Evolutionary conservation across 2,797 vertebrate species (phyloP).

Genomic region (Apogon hyalosoma): DNA sequence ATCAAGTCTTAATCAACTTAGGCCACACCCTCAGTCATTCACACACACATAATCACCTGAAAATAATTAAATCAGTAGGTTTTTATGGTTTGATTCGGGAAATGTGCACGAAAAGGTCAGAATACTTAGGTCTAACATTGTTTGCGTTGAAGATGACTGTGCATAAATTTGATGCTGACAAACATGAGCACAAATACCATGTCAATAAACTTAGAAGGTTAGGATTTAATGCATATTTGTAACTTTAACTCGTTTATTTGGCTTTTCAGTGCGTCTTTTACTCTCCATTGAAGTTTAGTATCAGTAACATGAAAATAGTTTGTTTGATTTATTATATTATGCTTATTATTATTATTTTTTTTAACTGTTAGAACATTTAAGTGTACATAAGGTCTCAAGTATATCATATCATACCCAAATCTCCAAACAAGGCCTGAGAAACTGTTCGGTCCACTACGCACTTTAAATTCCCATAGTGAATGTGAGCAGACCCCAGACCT

Average conservation of each 20-base stretch:
- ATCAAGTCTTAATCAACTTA: too few species aligned
- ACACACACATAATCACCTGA: too few species aligned
- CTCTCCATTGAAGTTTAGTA: background rate
- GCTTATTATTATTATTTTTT: background rate
- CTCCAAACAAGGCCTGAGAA: background rate
- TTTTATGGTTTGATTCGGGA: too few species aligned
- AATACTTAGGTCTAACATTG: too few species aligned
- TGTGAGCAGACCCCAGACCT: background rate
- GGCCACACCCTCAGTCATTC: too few species aligned
- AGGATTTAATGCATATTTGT: background rate
- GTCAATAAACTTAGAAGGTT: background rate
- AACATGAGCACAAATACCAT: background rate
- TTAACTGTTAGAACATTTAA: background rate
- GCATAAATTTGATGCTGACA: background rate
- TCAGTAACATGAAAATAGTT: background rate
- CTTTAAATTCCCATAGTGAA: background rate
- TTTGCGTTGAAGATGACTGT: background rate
- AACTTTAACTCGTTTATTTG: background rate
- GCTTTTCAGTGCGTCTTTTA: background rate
- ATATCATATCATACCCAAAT: too few species aligned
- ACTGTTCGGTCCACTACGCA: slow-evolving; percentile 16
- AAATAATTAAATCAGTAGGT: too few species aligned
- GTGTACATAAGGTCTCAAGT: too few species aligned
- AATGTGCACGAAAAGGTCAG: too few species aligned
- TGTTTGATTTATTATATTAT: background rate